These are phyloP conservation scores for Platyrinchus mystaceus DNA, from an alignment of 2,797 vertebrate species.

Conservation along the genomic window DNA sequence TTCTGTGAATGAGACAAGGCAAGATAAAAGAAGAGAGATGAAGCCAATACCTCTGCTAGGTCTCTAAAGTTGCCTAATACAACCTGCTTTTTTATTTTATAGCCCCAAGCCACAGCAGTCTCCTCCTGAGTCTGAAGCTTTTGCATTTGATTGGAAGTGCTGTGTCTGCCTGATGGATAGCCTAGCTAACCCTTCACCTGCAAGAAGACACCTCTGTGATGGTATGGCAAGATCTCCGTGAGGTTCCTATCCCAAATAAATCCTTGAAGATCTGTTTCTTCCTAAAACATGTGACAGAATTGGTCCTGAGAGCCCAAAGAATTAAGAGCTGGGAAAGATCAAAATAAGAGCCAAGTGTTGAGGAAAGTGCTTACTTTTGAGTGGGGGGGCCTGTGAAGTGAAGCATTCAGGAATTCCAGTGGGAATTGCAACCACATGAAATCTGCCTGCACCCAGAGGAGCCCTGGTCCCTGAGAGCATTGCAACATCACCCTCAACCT, in stretches of 20 bases:
- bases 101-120: background rate
- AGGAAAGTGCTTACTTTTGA: background rate
- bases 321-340: background rate
- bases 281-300: background rate
- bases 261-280: background rate
- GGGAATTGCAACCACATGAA: background rate
- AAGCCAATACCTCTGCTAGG: background rate
- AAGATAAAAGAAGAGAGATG: background rate
- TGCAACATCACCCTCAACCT: background rate
- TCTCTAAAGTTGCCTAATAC: background rate
- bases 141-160: background rate
- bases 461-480: background rate
- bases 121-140: background rate
- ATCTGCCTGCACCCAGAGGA: background rate
- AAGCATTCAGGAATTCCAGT: background rate
- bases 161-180: background rate
- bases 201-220: background rate
- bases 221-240: background rate
- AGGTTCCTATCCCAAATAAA: background rate
- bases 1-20: background rate
- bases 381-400: too few species aligned
- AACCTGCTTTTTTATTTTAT: background rate
- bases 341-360: background rate
- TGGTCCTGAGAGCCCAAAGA: background rate
- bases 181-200: background rate